Conservation (phyloP, 2,113 vertebrate genomes). For the Ptychochromis oligacanthus region DNA sequence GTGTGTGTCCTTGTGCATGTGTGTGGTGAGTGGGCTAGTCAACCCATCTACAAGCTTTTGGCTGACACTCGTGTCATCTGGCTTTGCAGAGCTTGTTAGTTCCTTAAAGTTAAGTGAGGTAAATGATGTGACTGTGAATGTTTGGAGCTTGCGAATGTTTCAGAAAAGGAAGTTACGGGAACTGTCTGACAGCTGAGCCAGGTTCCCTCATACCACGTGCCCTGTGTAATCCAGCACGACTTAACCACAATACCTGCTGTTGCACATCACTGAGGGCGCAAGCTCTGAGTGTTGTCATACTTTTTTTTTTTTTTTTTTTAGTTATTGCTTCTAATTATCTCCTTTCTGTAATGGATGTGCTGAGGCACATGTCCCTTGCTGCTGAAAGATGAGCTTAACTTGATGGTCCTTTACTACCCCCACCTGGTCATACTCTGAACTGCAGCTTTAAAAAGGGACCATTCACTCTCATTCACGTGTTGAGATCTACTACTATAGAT, state of each 20-base stretch:
- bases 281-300: too few relatives aligned
- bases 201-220: background rate
- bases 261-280: slow-evolving; percentile 22
- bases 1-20: background rate
- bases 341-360: slow-evolving; percentile 85
- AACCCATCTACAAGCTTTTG: background rate
- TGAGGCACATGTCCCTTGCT: slow-evolving; percentile 55
- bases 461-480: background rate
- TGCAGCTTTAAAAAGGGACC: background rate
- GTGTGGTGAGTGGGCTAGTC: slow-evolving; percentile 9
- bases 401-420: slow-evolving; percentile 72
- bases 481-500: background rate
- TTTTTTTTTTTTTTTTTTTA: slow-evolving; percentile 71
- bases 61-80: background rate
- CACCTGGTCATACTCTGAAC: slow-evolving; percentile 43
- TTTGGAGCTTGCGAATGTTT: background rate
- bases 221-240: slow-evolving; percentile 27
- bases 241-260: slow-evolving; percentile 79
- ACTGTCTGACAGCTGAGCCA: background rate
- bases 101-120: background rate
- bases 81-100: background rate
- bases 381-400: background rate
- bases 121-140: slow-evolving; percentile 4
- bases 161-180: background rate
- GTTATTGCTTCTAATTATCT: slow-evolving; percentile 89